phyloP scores from a whole-genome alignment of 2,113 vertebrate species.

The Natator depressus region DNA sequence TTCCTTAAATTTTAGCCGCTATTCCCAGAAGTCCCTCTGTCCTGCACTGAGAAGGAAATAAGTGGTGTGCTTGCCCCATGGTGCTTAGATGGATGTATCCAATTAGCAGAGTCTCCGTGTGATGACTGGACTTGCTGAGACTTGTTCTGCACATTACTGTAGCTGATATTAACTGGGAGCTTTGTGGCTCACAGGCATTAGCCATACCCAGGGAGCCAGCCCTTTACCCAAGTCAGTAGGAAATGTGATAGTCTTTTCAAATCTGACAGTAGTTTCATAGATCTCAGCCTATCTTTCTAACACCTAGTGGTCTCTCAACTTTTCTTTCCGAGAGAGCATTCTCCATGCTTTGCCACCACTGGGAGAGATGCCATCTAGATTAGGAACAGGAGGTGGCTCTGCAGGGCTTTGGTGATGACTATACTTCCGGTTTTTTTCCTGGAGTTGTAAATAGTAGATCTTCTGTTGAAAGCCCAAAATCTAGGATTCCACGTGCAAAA shows the following conservation, averaged over 20 bases:
- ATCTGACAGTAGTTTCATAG: too few relatives aligned
- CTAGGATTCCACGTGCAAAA: not conserved
- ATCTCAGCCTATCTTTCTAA: not conserved
- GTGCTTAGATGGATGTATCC: not conserved
- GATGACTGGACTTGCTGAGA: not conserved
- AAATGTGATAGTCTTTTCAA: not conserved
- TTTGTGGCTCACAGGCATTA: not conserved
- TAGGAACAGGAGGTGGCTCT: not conserved
- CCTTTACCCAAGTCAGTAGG: not conserved
- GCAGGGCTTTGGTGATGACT: not conserved
- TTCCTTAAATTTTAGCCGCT: not conserved
- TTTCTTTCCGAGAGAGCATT: not conserved
- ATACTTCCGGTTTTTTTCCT: not conserved
- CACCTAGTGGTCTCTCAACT: not conserved
- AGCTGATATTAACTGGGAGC: not conserved
- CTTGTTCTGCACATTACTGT: not conserved
- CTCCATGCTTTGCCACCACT: not conserved
- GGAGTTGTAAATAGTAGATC: not conserved
- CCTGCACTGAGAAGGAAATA: not conserved
- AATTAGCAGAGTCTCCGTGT: not conserved
- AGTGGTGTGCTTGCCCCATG: not conserved
- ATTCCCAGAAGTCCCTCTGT: not conserved
- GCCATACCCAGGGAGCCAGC: not conserved
- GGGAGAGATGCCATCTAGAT: not conserved
- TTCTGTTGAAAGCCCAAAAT: not conserved